phyloP scores from a whole-genome alignment of 2,113 vertebrate species.

The Rattus rattus region DNA sequence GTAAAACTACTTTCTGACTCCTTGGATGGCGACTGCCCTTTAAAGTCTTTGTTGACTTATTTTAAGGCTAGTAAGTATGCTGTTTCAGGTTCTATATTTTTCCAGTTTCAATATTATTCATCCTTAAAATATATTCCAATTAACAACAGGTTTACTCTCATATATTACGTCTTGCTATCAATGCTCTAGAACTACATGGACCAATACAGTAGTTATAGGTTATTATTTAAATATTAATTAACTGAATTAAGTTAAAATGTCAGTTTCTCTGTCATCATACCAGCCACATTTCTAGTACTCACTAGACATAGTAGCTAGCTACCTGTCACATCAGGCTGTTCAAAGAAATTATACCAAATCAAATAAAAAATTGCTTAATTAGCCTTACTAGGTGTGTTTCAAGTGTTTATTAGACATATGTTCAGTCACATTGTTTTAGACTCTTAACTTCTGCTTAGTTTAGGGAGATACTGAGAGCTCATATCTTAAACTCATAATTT shows the following conservation, averaged over 20 bases:
- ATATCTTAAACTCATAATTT: slow-evolving; percentile 5
- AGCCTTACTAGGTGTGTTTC: not conserved
- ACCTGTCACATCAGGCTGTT: not conserved
- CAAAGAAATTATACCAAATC: slow-evolving; percentile 26
- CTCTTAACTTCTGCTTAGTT: not conserved
- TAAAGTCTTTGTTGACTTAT: slow-evolving; percentile 6
- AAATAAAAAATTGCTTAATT: slow-evolving; percentile 19
- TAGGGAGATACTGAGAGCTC: not conserved
- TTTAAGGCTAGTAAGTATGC: slow-evolving; percentile 36
- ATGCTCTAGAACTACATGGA: not conserved
- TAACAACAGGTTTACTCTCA: slow-evolving; percentile 40
- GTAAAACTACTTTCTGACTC: not conserved
- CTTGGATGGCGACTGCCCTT: not conserved
- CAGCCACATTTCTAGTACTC: not conserved
- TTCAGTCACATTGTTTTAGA: not conserved
- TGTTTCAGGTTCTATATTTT: not conserved
- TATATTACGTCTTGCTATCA: slow-evolving; percentile 11
- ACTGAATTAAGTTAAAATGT: slow-evolving; percentile 34
- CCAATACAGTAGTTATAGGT: slow-evolving; percentile 5
- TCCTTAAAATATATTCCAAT: slow-evolving; percentile 47
- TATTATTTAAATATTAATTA: slow-evolving; percentile 45
- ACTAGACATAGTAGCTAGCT: not conserved
- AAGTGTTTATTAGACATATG: not conserved
- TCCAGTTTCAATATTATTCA: not conserved
- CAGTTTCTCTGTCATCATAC: not conserved